Percentiles rank a stretch among this genome's conserved stretches.
phyloP scores from a whole-genome alignment of 2,888 invertebrate species.

The Lithophane semibrunnea region DNA sequence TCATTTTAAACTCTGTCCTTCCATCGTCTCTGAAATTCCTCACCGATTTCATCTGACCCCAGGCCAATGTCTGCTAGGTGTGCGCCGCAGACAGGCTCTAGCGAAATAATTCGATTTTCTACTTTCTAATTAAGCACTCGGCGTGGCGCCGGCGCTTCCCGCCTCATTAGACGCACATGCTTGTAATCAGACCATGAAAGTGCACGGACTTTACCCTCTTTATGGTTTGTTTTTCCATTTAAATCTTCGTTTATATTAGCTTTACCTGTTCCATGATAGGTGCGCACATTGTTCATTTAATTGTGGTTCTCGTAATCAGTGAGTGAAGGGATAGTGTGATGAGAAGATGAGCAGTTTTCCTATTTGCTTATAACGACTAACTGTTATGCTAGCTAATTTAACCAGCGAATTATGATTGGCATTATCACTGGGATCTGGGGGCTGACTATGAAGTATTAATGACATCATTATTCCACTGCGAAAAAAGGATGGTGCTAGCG shows the following conservation, averaged over 20 bases:
- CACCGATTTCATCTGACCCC: slow-evolving; percentile 32
- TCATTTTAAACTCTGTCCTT: background rate
- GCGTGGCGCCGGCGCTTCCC: slow-evolving; percentile 69
- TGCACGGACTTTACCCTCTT: slow-evolving; percentile 27
- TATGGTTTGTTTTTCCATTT: slow-evolving; percentile 34
- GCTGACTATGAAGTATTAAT: too few relatives aligned
- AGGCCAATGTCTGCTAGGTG: slow-evolving; percentile 30
- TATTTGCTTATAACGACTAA: background rate
- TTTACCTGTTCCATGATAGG: background rate
- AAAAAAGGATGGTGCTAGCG: too few relatives aligned
- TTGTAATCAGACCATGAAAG: slow-evolving; percentile 57
- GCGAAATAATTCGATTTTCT: slow-evolving; percentile 78
- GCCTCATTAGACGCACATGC: slow-evolving; percentile 66
- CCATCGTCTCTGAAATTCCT: background rate
- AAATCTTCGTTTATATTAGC: slow-evolving; percentile 18
- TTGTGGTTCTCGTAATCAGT: background rate
- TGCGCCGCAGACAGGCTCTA: slow-evolving; percentile 44
- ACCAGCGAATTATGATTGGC: too few relatives aligned
- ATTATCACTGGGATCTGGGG: too few relatives aligned
- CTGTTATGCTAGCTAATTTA: background rate
- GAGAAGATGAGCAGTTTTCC: background rate
- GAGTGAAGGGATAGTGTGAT: background rate
- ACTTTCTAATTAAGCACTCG: slow-evolving; percentile 82
- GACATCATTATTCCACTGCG: too few relatives aligned
- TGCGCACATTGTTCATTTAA: background rate